Base-by-base conservation (phyloP, 2,888 invertebrate genomes). In the Eristalinus sepulchralis region DNA sequence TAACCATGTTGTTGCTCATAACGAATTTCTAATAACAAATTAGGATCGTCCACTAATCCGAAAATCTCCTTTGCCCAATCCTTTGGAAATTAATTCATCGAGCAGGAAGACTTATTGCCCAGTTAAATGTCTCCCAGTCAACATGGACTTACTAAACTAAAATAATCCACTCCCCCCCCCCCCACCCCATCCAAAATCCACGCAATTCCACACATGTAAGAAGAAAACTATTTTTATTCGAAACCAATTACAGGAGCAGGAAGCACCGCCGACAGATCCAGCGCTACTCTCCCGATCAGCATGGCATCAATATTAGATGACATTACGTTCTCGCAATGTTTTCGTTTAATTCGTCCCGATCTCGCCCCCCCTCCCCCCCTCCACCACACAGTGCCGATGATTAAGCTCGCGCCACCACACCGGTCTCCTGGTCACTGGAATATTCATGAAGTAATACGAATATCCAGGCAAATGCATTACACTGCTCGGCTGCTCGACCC, bases 391-490 rank as follows among this genome's bases (percentile, higher is more conserved):
- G 47, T 17, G 17, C 47, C 47, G 47, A 47, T 47, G 47, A 47
- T 47, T 47, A 47, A 47, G 47, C 17, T 17, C 47, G 47, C 47
- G 47, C 47, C 47, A 47, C 47, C 47, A 47, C 34, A 34, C 47
- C 47, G 47, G 47, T 47, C 47, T 47, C 47, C 47, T 17, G 47
- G 47, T 17, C 47, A 8, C 82, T 85, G 60, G 66, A 82, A 77
- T 82, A 85, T 85, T 85, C 77, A 85, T 82, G 53, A 78, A 64
- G 71, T 67, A 62, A 71, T 84, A 80, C 68, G 6, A 62, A 78
- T 34, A 17, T 22, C 55, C 53, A 27, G 36, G 31, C 81, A 22
- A 76, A 67, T 81, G 76, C 84, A 81, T 39, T 64, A 60, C 60
- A 17, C 31, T 66, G 63, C 63, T 3, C 5, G 39, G 6, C 20